Evolutionary conservation across 1,140 invertebrate species (phyloP), one percentile per base, ranked within the genome.

Genomic region (Anastrepha obliqua): DNA sequence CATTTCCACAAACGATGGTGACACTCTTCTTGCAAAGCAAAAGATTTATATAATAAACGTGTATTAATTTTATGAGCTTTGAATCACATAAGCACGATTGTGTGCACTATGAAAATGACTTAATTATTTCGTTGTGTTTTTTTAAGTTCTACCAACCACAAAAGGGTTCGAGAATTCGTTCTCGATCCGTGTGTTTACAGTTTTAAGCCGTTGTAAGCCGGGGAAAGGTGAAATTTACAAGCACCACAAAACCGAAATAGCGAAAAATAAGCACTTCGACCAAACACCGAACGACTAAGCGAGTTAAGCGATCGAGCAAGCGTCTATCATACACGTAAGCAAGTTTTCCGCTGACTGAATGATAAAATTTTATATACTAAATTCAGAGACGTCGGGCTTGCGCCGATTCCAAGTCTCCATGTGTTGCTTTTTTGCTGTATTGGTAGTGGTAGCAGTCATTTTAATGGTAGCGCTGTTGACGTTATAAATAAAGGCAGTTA

Each of bases 301-400:
- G 44, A 74, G 6, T 81, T 81, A 81, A 81, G 44, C 74, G 74
- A 81, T 81, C 47, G 74, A 81, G 74, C 74, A 55, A 81, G 74
- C 74, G 74, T 81, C 74, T 81, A 81, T 81, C 74, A 81, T 81
- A 81, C 74, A 81, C 74, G 74, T 81, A 81, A 81, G 74, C 74
- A 81, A 81, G 74, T 81, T 81, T 81, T 81, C 74, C 74, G 74
- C 74, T 81, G 74, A 81, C 74, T 81, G 74, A 81, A 81, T 58
- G 20, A n/a, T 55, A 55, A 81, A 55, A 15, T 81, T 81, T 81
- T n/a, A 81, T 55, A 62, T 62, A 62, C 60, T 17, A 81, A 81
- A 55, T 81, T 81, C 2, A 51, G 74, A 81, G 47, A 55, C 74
- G 47, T 55, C 47, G 13, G 13, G 74, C 47, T 81, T 55, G 47